Evolutionary conservation across 2,888 invertebrate species (phyloP), one percentile per base, ranked within the genome.

Genomic region (Andrena flavipes): DNA sequence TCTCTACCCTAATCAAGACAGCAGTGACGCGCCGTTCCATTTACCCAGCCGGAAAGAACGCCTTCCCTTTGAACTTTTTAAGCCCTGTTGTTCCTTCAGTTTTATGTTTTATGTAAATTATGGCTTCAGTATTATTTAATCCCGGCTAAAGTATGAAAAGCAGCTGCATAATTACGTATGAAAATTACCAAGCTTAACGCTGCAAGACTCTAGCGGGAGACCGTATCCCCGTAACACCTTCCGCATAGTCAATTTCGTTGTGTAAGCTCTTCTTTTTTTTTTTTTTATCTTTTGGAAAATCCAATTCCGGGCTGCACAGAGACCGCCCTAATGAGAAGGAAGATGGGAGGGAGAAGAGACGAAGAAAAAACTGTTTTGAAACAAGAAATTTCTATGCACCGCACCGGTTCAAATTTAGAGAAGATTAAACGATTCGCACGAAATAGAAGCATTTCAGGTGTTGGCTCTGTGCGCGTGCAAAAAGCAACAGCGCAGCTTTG

Each of bases 91-190:
- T 48, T n/a, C 48, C 29, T 23, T 10, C 33, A 23, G 51, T 49
- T 33, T 63, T 23, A 33, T 49, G 62, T 23, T 23, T 63, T 30
- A 49, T 49, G 62, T 30, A 26, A 29, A 51, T 51, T n/a, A 20
- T 33, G 33, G 33, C 20, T 68, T 56, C 68, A 23, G 33, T 51
- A 20, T 68, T 68, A 33, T 23, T 54, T 68, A 54, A 68, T 33
- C 68, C 54, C 23, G 10, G 30, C 54, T 29, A 68, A 68, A 68
- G 68, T 68, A 54, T 30, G n/a, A 54, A 54, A 54, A 20, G 33
- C 68, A 30, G 20, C 30, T 29, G 54, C 68, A 68, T 68, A 68
- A 68, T 68, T 63, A 35, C 63, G 20, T 23, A 63, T 23, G 63
- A 63, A 42, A 63, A 63, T 63, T 42, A 42, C 42, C 63, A 5